Evolutionary conservation across 1,140 invertebrate species (phyloP).

Genomic region (Medauroidea extradentata): DNA sequence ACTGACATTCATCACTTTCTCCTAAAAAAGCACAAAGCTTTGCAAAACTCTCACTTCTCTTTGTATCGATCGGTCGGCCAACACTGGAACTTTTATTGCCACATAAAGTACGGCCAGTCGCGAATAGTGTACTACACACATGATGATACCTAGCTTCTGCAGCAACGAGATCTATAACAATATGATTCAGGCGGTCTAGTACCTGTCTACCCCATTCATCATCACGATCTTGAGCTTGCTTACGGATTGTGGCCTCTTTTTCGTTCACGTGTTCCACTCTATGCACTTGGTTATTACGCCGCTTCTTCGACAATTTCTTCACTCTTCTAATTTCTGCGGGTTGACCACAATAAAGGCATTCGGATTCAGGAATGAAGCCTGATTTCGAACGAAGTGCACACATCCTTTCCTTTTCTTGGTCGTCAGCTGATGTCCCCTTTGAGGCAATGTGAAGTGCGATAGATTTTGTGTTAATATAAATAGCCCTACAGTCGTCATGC

Average conservation of each 20-base stretch:
- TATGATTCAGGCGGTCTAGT: neutral
- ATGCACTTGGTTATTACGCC: neutral
- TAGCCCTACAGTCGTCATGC: neutral
- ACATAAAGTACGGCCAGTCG: neutral
- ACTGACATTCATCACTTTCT: slow-evolving; percentile 1
- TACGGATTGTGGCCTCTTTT: neutral
- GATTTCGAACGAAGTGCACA: neutral
- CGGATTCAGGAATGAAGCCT: neutral
- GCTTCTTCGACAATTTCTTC: neutral
- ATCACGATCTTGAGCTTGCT: neutral
- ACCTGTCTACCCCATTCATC: neutral
- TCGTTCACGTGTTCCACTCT: neutral
- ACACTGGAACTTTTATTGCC: neutral
- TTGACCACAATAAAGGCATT: neutral
- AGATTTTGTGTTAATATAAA: neutral
- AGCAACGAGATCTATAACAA: neutral
- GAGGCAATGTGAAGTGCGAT: neutral
- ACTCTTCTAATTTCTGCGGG: neutral
- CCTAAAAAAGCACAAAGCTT: neutral
- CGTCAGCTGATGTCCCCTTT: neutral
- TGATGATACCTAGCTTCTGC: slow-evolving; percentile 2
- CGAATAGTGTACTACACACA: neutral
- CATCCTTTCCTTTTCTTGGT: neutral
- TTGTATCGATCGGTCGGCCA: neutral
- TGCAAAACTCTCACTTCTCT: neutral